Percentiles rank a stretch among this genome's conserved stretches.
Conservation (phyloP, 2,797 vertebrate genomes). For the Eulemur rubriventer region DNA sequence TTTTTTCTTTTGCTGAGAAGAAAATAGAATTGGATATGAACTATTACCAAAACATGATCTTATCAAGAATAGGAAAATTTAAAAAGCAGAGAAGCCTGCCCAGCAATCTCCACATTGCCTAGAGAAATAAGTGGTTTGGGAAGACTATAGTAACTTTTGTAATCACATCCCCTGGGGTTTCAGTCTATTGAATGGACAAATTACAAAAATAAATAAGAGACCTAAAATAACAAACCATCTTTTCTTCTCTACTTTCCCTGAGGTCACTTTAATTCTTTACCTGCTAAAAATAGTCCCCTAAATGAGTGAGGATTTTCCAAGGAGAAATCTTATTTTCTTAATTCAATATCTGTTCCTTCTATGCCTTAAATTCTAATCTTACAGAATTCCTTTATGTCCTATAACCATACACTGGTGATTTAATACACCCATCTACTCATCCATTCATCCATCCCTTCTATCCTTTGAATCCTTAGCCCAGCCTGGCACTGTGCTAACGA, state of each 20-base stretch:
- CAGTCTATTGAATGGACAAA: background rate
- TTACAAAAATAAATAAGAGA: background rate
- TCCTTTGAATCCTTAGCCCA: background rate
- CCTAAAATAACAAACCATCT: background rate
- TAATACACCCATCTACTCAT: background rate
- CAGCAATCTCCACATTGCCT: background rate
- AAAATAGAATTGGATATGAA: constrained; percentile 16
- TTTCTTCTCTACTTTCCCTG: background rate
- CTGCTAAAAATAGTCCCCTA: background rate
- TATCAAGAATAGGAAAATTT: constrained; percentile 43
- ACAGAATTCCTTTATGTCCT: background rate
- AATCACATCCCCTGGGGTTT: background rate
- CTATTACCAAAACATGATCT: background rate
- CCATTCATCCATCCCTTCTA: background rate
- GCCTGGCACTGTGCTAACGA: background rate
- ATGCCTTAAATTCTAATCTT: background rate
- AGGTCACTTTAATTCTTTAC: background rate
- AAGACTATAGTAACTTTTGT: background rate
- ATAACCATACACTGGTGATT: background rate
- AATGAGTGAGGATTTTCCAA: background rate
- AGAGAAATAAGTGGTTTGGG: background rate
- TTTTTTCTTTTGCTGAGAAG: constrained; percentile 40
- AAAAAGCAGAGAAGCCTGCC: background rate
- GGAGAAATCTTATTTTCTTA: constrained; percentile 10
- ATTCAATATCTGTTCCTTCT: background rate